Percentiles rank a stretch among this genome's conserved stretches.
phyloP scores from a whole-genome alignment of 2,113 vertebrate species.

The Corydoras sp. region DNA sequence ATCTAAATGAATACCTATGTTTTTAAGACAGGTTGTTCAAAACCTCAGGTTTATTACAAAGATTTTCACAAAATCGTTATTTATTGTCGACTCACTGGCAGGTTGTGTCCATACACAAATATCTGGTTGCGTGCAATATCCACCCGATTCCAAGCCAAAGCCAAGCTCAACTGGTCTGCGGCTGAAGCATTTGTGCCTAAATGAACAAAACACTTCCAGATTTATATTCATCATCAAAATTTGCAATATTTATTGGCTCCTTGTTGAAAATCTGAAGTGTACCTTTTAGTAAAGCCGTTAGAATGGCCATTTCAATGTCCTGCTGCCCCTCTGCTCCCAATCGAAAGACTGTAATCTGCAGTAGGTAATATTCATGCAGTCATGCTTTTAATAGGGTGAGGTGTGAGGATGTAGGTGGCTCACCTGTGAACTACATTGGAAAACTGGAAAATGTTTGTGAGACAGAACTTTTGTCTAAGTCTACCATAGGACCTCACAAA shows the following conservation, averaged over 20 bases:
- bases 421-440: no score
- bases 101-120: constrained; percentile 93
- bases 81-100: constrained; percentile 74
- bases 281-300: constrained; percentile 98
- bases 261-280: constrained; percentile 11
- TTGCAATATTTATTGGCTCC: neutral
- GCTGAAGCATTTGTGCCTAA: constrained; percentile 92
- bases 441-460: no score
- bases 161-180: constrained; percentile 91
- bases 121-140: constrained; percentile 97
- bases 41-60: neutral
- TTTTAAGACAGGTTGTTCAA: no score
- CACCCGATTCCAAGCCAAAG: constrained; percentile 97
- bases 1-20: no score
- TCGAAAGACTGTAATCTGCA: constrained; percentile 92
- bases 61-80: neutral
- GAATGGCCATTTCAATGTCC: constrained; percentile 96
- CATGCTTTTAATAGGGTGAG: neutral
- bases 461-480: no score
- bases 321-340: constrained; percentile 94
- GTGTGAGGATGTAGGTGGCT: no score
- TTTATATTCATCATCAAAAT: neutral
- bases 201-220: constrained; percentile 44
- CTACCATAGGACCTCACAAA: no score
- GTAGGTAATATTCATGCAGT: constrained; percentile 19